Base-by-base conservation (phyloP, 2,797 vertebrate species). In the Cetoscarus ocellatus region DNA sequence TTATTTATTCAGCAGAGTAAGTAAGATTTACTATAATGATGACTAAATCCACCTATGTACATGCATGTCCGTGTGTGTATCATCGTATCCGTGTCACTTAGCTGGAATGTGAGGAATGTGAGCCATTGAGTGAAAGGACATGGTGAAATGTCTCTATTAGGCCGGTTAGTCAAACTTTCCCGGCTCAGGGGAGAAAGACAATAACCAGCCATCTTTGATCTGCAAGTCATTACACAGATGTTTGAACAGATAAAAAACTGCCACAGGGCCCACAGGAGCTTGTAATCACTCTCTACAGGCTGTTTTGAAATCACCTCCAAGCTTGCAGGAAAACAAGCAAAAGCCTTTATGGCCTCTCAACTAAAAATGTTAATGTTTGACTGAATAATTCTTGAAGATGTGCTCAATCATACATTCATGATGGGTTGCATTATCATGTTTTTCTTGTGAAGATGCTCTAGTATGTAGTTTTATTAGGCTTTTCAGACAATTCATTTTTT, bases 21-120 rank as follows among this genome's bases (percentile, higher is more conserved):
- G 38, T 17, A n/a, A 17, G n/a, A 8, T 17, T 61, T 48, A 34
- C 66, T 27, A 27, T 12, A 3, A 17, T 13, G 47, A 11, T 43
- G 38, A 55, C 14, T 6, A 15, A 57, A 12, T 67, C 6, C 10
- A 15, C 5, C n/a, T 49, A 0, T 59, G 48, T 58, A 36, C 53
- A 14, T 58, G 42, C 10, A 17, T 75, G 55, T 78, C 38, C 78
- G 79, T 56, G 57, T 56, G 13, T 64, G 14, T 84, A 47, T 78
- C n/a, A 82, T 80, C 57, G 71, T 80, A 77, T 77, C 60, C 79
- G 72, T 88, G 83, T 84, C 77, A 68, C 74, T 56, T 69, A 57
- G 72, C 52, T 54, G 76, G 87, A 88, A 91, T 92, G 82, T 87
- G 74, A 87, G 63, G 84, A 86, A 87, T 90, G 83, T 79, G 67